Conservation (phyloP, 2,888 invertebrate species). For the Amphipyra berbera region DNA sequence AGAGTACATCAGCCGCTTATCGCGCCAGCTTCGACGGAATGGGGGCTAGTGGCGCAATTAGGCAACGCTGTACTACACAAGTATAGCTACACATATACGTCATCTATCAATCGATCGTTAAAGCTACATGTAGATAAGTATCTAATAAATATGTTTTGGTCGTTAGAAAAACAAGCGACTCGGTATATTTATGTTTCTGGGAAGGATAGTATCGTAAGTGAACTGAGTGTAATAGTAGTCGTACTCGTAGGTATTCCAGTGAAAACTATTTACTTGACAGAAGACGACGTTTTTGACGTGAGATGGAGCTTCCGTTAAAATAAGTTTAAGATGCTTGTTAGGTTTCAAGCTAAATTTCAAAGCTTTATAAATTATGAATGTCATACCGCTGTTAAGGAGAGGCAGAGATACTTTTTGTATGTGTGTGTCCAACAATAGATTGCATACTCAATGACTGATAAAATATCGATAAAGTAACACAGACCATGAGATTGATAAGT, state of each 20-base stretch:
- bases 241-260: not conserved
- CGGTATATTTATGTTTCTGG: not conserved
- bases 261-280: not conserved
- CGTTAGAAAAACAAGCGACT: not conserved
- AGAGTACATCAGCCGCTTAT: not conserved
- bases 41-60: slow-evolving; percentile 6
- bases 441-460: not conserved
- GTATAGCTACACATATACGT: not conserved
- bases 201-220: not conserved
- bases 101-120: not conserved
- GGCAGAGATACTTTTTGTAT: too few species aligned
- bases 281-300: not conserved
- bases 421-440: not conserved
- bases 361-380: too few species aligned
- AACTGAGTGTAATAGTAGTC: not conserved
- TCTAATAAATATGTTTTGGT: not conserved
- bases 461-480: too few species aligned
- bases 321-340: not conserved
- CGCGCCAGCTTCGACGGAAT: slow-evolving; percentile 1
- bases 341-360: too few species aligned
- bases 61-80: not conserved
- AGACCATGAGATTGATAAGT: too few species aligned
- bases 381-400: too few species aligned
- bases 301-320: not conserved
- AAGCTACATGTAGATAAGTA: too few species aligned